phyloP scores from a whole-genome alignment of 2,113 vertebrate species.

The mouse (Mus musculus) region GRCm39 chr17:87433001-87433500 shows the following conservation, averaged over 20 bases:
- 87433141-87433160: background rate
- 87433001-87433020: too few species aligned
- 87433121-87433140: background rate
- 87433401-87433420: conserved; percentile 26
- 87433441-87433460: background rate
- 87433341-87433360: background rate
- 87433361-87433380: background rate
- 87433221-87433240: background rate
- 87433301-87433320: background rate
- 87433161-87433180: background rate
- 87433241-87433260: background rate
- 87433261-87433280: background rate
- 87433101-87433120: background rate
- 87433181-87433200: background rate
- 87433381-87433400: background rate
- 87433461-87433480: background rate
- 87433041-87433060: too few species aligned
- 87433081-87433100: background rate
- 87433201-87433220: rapidly evolving
- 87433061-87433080: background rate
- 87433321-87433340: background rate
- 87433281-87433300: background rate
- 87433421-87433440: background rate
- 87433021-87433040: too few species aligned
- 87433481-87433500: background rate